Conservation (phyloP, 2,113 vertebrate species). For the Sinocyclocheilus anophthalmus region DNA sequence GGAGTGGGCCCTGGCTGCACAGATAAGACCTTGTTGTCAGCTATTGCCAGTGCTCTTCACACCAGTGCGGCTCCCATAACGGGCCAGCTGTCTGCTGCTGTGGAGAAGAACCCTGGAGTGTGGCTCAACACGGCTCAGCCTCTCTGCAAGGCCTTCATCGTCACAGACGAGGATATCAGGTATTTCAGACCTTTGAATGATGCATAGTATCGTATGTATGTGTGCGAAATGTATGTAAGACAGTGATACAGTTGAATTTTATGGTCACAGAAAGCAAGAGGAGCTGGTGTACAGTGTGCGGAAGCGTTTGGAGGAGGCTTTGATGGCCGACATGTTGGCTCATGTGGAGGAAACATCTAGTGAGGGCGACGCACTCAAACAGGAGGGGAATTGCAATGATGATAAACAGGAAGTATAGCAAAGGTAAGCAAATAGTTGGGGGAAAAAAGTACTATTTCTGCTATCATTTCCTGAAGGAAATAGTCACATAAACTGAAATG, state of each 20-base stretch:
- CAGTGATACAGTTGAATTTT: neutral
- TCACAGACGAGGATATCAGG: slow-evolving; percentile 98
- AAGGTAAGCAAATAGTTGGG: slow-evolving; percentile 63
- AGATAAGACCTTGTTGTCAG: slow-evolving; percentile 93
- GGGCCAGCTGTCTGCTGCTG: slow-evolving; percentile 92
- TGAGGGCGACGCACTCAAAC: slow-evolving; percentile 80
- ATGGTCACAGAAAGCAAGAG: slow-evolving; percentile 88
- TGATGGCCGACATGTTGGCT: slow-evolving; percentile 98
- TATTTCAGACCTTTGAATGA: slow-evolving; percentile 55
- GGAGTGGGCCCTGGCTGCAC: slow-evolving; percentile 96
- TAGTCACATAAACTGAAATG: neutral
- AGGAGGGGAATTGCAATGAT: slow-evolving; percentile 83
- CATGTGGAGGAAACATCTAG: slow-evolving; percentile 89
- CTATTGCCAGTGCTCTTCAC: slow-evolving; percentile 95
- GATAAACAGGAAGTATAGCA: slow-evolving; percentile 90
- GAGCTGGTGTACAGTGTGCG: slow-evolving; percentile 96
- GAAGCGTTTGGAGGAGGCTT: slow-evolving; percentile 94
- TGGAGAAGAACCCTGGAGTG: slow-evolving; percentile 97
- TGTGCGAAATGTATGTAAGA: neutral
- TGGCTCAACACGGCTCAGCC: slow-evolving; percentile 98
- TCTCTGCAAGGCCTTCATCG: slow-evolving; percentile 96
- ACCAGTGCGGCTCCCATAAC: slow-evolving; percentile 96
- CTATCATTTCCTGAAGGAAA: neutral
- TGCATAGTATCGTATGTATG: neutral
- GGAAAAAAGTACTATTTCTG: neutral